phyloP scores from a whole-genome alignment of 1,140 invertebrate species.

The Homarus americanus region DNA sequence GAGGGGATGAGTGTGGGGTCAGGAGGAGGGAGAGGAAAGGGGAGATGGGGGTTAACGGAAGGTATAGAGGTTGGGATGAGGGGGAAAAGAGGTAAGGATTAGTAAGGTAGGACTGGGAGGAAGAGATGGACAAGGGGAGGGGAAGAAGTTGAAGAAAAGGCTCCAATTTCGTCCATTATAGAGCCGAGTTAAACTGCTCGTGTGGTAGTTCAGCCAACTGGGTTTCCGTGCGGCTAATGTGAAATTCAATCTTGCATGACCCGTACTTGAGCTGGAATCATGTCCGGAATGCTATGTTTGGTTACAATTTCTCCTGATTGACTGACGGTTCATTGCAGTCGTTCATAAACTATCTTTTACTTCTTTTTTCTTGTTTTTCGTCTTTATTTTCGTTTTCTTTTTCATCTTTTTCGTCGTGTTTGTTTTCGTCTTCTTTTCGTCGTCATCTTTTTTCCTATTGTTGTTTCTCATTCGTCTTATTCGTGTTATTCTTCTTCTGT shows the following conservation, averaged over 20 bases:
- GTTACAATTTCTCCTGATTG: constrained; percentile 24
- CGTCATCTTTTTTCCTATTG: too few species aligned
- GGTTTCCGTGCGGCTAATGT: constrained; percentile 4
- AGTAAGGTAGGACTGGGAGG: not conserved
- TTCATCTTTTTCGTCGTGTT: not conserved
- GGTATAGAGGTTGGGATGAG: too few species aligned
- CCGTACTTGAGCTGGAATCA: not conserved
- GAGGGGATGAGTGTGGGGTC: too few species aligned
- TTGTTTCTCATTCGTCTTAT: too few species aligned
- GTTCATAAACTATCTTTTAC: not conserved
- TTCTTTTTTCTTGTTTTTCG: not conserved
- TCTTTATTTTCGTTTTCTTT: not conserved
- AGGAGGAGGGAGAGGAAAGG: too few species aligned
- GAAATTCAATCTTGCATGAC: constrained; percentile 17
- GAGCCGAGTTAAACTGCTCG: too few species aligned
- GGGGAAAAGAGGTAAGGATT: too few species aligned
- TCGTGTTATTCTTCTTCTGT: too few species aligned
- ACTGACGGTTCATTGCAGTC: constrained; percentile 25
- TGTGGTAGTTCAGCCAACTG: not conserved
- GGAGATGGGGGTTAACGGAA: too few species aligned
- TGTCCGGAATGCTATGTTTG: constrained; percentile 13
- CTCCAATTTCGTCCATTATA: not conserved
- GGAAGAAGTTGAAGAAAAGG: not conserved
- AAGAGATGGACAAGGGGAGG: not conserved
- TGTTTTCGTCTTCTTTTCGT: too few species aligned